phyloP scores from a whole-genome alignment of 2,888 invertebrate species.

The Diarsia mendica region DNA sequence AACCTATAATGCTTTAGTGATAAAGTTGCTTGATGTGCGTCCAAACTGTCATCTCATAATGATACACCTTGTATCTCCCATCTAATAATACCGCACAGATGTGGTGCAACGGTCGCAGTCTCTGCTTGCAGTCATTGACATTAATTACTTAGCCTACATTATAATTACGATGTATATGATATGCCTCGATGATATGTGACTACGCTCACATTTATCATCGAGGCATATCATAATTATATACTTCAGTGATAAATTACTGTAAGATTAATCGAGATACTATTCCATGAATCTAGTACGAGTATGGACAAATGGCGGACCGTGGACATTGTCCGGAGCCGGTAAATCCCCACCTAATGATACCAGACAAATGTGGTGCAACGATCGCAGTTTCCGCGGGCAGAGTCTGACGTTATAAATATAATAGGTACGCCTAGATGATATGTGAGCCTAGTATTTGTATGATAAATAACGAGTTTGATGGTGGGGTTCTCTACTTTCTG shows the following conservation, averaged over 20 bases:
- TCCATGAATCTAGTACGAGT: too few species aligned
- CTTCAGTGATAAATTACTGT: neutral
- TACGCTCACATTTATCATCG: too few species aligned
- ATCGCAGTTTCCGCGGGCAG: slow-evolving; percentile 29
- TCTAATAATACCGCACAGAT: slow-evolving; percentile 64
- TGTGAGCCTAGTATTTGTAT: neutral
- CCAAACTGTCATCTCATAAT: neutral
- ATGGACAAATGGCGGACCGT: too few species aligned
- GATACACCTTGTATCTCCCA: slow-evolving; percentile 41
- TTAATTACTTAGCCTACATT: slow-evolving; percentile 44
- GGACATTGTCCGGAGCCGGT: slow-evolving; percentile 39
- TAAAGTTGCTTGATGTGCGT: too few species aligned
- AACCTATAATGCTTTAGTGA: too few species aligned
- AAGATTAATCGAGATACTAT: neutral
- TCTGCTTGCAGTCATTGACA: slow-evolving; percentile 42
- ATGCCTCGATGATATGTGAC: neutral
- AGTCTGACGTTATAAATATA: slow-evolving; percentile 35
- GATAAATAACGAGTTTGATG: neutral
- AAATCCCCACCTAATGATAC: slow-evolving; percentile 59
- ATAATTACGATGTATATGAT: slow-evolving; percentile 10
- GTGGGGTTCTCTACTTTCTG: neutral
- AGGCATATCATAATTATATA: too few species aligned
- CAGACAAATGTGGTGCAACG: slow-evolving; percentile 46
- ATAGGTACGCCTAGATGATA: neutral
- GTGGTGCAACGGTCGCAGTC: slow-evolving; percentile 46